A percentile compares a stretch with the other conserved stretches of the same genome.
Evolutionary conservation across 1,140 invertebrate genomes (phyloP).

Genomic region (Hetaerina americana): DNA sequence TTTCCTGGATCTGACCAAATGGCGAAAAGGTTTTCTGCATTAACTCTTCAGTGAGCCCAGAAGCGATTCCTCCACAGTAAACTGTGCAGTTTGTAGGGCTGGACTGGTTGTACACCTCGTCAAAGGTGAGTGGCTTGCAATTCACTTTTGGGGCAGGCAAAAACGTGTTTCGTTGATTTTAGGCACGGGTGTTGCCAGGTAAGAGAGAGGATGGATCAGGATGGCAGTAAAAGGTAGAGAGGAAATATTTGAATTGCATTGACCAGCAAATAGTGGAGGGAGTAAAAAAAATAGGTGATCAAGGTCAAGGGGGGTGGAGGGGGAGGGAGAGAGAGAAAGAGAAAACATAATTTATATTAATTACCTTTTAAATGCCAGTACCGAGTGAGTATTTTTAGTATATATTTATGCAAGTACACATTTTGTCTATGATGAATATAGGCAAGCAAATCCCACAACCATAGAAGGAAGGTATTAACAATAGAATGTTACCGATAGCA

Average conservation of each 20-base stretch:
- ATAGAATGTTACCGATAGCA: not conserved
- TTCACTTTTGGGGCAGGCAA: conserved; percentile 46
- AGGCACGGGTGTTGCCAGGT: not conserved
- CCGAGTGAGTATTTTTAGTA: not conserved
- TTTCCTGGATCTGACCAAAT: conserved; percentile 93
- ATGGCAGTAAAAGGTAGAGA: conserved; percentile 7
- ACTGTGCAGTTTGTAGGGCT: conserved; percentile 98
- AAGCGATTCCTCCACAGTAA: conserved; percentile 94
- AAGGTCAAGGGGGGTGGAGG: conserved; percentile 9
- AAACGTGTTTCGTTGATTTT: not conserved
- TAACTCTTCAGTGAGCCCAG: conserved; percentile 86
- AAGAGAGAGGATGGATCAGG: not conserved
- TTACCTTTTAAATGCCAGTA: not conserved
- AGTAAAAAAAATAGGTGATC: no score
- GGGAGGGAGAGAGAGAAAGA: conserved; percentile 11
- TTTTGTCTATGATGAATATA: not conserved
- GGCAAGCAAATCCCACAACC: not conserved
- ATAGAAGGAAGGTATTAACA: not conserved
- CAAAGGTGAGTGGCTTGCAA: conserved; percentile 83
- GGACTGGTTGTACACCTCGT: conserved; percentile 96
- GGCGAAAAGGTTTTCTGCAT: conserved; percentile 92
- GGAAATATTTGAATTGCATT: no score
- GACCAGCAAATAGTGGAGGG: no score
- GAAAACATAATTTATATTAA: not conserved
- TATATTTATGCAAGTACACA: not conserved